phyloP scores from a whole-genome alignment of 2,888 invertebrate genomes.

The Aproaerema taeniolella region DNA sequence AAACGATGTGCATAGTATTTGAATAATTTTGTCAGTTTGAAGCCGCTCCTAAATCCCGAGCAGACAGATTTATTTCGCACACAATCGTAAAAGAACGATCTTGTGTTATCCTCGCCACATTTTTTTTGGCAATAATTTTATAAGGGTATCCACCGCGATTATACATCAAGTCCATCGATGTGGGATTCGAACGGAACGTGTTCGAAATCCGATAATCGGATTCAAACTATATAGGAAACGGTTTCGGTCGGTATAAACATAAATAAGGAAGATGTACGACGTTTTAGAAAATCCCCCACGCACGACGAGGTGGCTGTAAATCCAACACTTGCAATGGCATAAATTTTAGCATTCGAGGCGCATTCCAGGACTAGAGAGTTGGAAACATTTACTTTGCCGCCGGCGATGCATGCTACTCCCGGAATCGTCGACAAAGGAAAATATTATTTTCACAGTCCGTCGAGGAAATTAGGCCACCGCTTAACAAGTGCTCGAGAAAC shows the following conservation, averaged over 20 bases:
- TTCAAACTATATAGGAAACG: conserved; percentile 42
- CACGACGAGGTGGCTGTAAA: conserved; percentile 58
- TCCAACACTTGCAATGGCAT: conserved; percentile 59
- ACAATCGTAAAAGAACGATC: conserved; percentile 8
- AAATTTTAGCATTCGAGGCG: conserved; percentile 49
- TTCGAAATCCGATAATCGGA: conserved; percentile 73
- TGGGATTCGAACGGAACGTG: conserved; percentile 60
- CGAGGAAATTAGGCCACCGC: background rate
- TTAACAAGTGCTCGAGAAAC: background rate
- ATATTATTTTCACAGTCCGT: conserved; percentile 6
- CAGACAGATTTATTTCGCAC: conserved; percentile 10
- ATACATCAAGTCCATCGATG: conserved; percentile 65
- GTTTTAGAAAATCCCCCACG: conserved; percentile 72
- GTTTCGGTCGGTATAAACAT: conserved; percentile 56
- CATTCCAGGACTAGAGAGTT: conserved; percentile 23
- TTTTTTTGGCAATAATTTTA: conserved; percentile 47
- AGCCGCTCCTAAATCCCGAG: background rate
- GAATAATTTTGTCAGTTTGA: conserved; percentile 6
- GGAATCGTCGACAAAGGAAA: conserved; percentile 5
- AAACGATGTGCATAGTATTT: conserved; percentile 2
- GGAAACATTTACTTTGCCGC: conserved; percentile 25
- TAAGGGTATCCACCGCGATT: conserved; percentile 47
- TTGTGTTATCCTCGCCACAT: conserved; percentile 9
- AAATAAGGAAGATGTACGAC: conserved; percentile 71
- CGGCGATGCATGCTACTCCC: conserved; percentile 3